Percentiles rank a stretch among this genome's conserved stretches.
Evolutionary conservation across 2,113 vertebrate genomes (phyloP).

Genomic region (Eira barbara): DNA sequence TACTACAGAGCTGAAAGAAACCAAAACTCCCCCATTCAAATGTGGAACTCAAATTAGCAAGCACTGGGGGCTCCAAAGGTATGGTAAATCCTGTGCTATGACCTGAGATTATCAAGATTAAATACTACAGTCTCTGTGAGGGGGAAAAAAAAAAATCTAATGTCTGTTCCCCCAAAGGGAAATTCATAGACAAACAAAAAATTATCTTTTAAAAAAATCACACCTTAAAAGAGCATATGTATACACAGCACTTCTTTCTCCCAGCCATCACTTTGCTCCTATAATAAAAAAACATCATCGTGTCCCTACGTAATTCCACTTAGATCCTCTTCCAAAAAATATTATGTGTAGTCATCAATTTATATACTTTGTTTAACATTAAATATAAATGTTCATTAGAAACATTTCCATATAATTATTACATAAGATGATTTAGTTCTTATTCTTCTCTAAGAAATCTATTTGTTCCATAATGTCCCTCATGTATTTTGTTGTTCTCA

Average conservation of each 20-base stretch:
- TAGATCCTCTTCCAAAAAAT: background rate
- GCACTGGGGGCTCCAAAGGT: background rate
- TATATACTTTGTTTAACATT: background rate
- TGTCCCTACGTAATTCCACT: background rate
- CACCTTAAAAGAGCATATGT: background rate
- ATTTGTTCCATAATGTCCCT: background rate
- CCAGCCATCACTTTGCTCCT: background rate
- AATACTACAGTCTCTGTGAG: background rate
- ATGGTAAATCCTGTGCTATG: background rate
- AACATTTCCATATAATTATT: background rate
- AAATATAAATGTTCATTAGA: background rate
- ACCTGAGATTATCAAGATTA: background rate
- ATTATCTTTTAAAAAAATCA: background rate
- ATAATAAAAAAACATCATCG: background rate
- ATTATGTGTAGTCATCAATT: background rate
- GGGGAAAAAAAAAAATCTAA: background rate
- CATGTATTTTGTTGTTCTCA: background rate
- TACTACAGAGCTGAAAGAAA: background rate
- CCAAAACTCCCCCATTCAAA: background rate
- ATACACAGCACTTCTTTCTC: background rate
- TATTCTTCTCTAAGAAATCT: background rate
- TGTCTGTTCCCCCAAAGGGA: background rate
- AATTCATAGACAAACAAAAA: background rate
- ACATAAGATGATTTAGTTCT: background rate
- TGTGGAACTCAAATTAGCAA: background rate